Percentiles rank a stretch among this genome's conserved stretches.
Evolutionary conservation across 1,140 invertebrate genomes (phyloP).

Genomic region (Papilio polytes): DNA sequence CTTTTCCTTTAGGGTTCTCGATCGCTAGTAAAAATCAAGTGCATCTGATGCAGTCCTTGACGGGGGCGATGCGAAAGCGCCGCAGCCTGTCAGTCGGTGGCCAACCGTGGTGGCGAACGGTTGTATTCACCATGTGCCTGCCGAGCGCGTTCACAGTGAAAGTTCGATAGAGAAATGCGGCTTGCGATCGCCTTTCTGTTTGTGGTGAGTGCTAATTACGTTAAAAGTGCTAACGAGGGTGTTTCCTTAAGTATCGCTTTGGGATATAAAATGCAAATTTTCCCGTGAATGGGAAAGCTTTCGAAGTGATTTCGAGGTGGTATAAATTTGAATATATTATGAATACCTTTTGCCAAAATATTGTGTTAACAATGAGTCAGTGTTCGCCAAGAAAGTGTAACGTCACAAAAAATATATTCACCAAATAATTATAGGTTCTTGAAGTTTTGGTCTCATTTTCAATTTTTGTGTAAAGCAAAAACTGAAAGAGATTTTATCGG

Average conservation of each 20-base stretch:
- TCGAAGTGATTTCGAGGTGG: slow-evolving; percentile 30
- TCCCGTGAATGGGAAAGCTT: slow-evolving; percentile 36
- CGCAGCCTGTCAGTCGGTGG: slow-evolving; percentile 60
- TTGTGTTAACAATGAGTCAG: slow-evolving; percentile 35
- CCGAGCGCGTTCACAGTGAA: slow-evolving; percentile 71
- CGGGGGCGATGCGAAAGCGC: slow-evolving; percentile 55
- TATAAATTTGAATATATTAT: slow-evolving; percentile 38
- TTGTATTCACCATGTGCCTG: slow-evolving; percentile 65
- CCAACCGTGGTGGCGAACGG: slow-evolving; percentile 60
- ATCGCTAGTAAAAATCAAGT: slow-evolving; percentile 38
- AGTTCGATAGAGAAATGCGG: slow-evolving; percentile 81
- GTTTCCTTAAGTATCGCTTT: slow-evolving; percentile 44
- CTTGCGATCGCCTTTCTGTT: slow-evolving; percentile 78
- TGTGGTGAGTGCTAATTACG: slow-evolving; percentile 80
- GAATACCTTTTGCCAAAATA: slow-evolving; percentile 22
- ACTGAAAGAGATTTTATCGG: too few species aligned
- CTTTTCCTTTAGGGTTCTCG: slow-evolving; percentile 50
- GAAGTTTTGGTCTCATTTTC: background rate
- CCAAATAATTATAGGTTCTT: background rate
- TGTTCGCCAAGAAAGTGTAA: slow-evolving; percentile 33
- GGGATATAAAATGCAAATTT: slow-evolving; percentile 20
- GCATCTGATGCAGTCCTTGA: slow-evolving; percentile 66
- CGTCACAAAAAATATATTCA: background rate
- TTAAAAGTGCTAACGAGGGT: slow-evolving; percentile 69
- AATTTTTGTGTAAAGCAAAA: too few species aligned